Base-by-base conservation (phyloP, 92 coral and sea anemone genomes). In the Parazoanthus atlanticus region DNA sequence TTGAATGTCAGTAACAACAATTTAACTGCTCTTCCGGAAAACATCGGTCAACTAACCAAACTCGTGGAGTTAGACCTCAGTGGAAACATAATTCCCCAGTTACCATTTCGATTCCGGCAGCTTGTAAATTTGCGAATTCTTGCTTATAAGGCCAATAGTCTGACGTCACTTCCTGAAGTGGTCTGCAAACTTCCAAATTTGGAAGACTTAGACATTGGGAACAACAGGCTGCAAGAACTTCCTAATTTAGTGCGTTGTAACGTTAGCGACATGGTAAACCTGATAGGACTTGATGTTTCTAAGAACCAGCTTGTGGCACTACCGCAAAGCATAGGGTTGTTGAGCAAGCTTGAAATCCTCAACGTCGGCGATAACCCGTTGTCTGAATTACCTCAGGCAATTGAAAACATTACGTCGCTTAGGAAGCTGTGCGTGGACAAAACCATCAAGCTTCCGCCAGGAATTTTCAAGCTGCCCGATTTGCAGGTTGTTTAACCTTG, bases 61-160 rank as follows among this genome's bases (percentile, higher is more conserved):
- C 86, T 95, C 21, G 90, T 76, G n/a, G 98, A 95, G 69, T 86
- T 95, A 17, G 91, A 93, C 36, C 69, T 95, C 65, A 94, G 92
- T 30, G 90, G 88, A 78, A 95, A 95, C 76, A 74, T 72, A 72
- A 90, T 95, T 38, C 33, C 77, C 23, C 81, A 88, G 77, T 36
- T 95, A 30, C 98, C 96, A 13, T 95, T 71, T 88, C 92, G 92
- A 76, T 95, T 95, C 70, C 85, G 90, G 74, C 91, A 90, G 49
- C 88, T 95, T 38, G 69, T 40, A 36, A 92, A 82, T 69, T 91
- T 95, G 13, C 73, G 79, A 21, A 85, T 88, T 77, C 86, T 95
- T 41, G 77, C 38, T 33, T 78, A 91, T 29, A 86, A 92, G 47
- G 86, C 90, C 17, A 95, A 95, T 76, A 87, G 90, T 17, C 25